Base-by-base conservation (phyloP, 92 coral and sea anemone species). In the Palythoa caribaeorum region DNA sequence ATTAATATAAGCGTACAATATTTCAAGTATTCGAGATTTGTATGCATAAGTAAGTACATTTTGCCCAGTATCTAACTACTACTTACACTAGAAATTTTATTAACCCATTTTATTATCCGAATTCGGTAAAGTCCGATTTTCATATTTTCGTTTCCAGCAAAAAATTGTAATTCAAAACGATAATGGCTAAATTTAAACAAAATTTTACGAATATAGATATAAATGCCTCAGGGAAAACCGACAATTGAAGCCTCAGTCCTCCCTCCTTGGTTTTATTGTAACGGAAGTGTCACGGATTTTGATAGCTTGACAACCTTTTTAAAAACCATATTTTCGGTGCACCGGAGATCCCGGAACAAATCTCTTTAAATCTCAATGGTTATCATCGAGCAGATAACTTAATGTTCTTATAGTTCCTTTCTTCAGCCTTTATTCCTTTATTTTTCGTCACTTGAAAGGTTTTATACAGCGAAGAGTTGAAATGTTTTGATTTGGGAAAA, bases 261-360 rank as follows among this genome's bases (percentile, higher is more conserved):
- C 83, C 68, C 83, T 36, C 28, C 83, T 54, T 53, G 21, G 83
- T 77, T 35, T 77, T 9, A 40, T 53, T 77, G 68, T 54, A 28
- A 77, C 68, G 50, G 17, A 54, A 77, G 19, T 70, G 79, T 74
- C 78, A 74, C 78, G 78, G 63, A 51, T 74, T 40, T 48, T 75
- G 79, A 35, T 70, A 38, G 38, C 75, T 35, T 70, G 75, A 70
- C 75, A 70, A 70, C 75, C 75, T 38, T 70, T 38, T 35, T 15
- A 35, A 59, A 70, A 20, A 35, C 36, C 16, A n/a, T 5, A 70
- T 70, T 21, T 21, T 63, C 70, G 70, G 35, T 63, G 9, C 5
- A 35, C 4, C 70, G 6, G 10, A 17, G 21, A 63, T 63, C 54
- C 59, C 38, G 59, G 40, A 48, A 20, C 15, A 40, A 62, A 16